Percentiles rank a stretch among this genome's conserved stretches.
These are phyloP conservation scores for Epinotia ramella DNA, from an alignment of 2,888 invertebrate genomes.

Conservation along the genomic window DNA sequence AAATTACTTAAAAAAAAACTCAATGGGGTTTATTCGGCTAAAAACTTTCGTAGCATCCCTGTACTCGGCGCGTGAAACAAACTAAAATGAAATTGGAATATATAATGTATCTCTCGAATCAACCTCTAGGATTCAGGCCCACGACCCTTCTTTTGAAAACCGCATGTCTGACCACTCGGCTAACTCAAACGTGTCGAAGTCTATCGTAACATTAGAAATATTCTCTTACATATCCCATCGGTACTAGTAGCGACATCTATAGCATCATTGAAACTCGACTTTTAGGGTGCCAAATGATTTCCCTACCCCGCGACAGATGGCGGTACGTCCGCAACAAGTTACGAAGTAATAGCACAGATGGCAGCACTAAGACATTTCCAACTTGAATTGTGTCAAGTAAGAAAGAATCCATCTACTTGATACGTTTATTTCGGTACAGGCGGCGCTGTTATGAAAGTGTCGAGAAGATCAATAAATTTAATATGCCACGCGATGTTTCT, in stretches of 20 bases:
- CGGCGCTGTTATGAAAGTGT: constrained; percentile 40
- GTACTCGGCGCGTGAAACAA: too few species aligned
- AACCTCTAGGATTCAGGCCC: too few species aligned
- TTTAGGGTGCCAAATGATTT: background rate
- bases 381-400: background rate
- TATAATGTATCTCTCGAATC: too few species aligned
- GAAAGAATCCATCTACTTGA: background rate
- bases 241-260: constrained; percentile 22
- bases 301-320: constrained; percentile 31
- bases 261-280: background rate
- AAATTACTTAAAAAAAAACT: too few species aligned
- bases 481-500: background rate
- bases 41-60: too few species aligned
- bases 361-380: constrained; percentile 6
- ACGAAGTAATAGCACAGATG: background rate
- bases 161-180: too few species aligned
- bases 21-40: too few species aligned
- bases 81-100: too few species aligned
- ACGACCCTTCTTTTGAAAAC: too few species aligned
- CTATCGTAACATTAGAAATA: too few species aligned
- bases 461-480: background rate
- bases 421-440: constrained; percentile 47
- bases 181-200: too few species aligned
- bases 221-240: too few species aligned
- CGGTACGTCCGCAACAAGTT: background rate